A percentile compares a stretch with the other conserved stretches of the same genome.
Evolutionary conservation across 2,797 vertebrate species (phyloP).

Genomic region (Hybognathus amarus): DNA sequence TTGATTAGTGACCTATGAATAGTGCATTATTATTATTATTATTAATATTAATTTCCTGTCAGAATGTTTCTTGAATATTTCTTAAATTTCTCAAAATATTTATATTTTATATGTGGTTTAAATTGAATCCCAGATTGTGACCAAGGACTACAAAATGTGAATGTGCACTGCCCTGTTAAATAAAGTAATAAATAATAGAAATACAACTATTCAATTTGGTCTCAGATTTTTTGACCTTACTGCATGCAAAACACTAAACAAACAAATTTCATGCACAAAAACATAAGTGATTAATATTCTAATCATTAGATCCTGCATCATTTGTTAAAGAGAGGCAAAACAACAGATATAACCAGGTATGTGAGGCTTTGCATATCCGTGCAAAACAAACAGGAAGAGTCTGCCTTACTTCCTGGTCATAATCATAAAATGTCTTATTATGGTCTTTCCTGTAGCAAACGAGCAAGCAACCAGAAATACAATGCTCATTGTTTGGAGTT

Average conservation of each 20-base stretch:
- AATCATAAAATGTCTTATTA: conserved; percentile 42
- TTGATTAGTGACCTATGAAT: too few species aligned
- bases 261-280: not conserved
- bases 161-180: not conserved
- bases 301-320: not conserved
- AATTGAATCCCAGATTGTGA: not conserved
- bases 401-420: conserved; percentile 46
- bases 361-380: conserved; percentile 19
- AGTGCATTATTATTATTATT: not conserved
- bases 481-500: conserved; percentile 28
- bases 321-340: not conserved
- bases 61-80: not conserved
- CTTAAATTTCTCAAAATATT: not conserved
- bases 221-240: not conserved
- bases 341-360: conserved; percentile 24
- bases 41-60: not conserved
- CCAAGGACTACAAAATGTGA: not conserved
- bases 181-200: not conserved
- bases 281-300: not conserved
- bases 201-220: not conserved
- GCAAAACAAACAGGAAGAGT: conserved; percentile 54
- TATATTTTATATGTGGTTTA: not conserved
- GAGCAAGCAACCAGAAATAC: conserved; percentile 13
- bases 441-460: conserved; percentile 36
- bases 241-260: not conserved